Percentiles rank a stretch among this genome's conserved stretches.
Evolutionary conservation across 2,797 vertebrate genomes (phyloP).

Genomic region (Paguma larvata): DNA sequence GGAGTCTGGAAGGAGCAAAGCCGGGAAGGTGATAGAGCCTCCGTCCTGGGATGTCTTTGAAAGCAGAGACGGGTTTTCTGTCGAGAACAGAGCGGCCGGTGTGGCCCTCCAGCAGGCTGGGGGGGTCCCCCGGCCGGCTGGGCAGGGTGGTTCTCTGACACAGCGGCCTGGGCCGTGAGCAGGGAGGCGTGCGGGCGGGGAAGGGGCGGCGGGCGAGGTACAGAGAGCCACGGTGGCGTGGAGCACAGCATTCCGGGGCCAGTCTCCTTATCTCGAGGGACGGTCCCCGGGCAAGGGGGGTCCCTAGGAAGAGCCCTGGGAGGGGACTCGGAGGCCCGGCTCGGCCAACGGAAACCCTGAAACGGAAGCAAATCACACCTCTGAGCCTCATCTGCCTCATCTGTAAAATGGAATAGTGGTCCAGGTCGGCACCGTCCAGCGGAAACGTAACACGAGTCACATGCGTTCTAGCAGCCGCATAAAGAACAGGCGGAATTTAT

Average conservation of each 20-base stretch:
- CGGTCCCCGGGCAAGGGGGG: fast-evolving
- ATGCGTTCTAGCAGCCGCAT: not conserved
- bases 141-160: fast-evolving
- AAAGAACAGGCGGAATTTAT: not conserved
- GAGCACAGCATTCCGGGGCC: not conserved
- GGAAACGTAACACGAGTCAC: fast-evolving
- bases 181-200: fast-evolving
- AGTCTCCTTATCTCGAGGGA: fast-evolving
- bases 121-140: not conserved
- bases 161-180: not conserved
- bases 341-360: fast-evolving
- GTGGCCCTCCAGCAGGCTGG: not conserved
- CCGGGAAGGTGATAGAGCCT: fast-evolving
- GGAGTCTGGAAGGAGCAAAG: not conserved
- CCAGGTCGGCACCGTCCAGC: fast-evolving
- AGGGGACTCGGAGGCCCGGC: not conserved
- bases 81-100: not conserved
- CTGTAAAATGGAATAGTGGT: not conserved
- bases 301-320: not conserved
- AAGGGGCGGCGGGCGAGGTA: fast-evolving
- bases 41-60: not conserved
- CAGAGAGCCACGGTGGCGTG: not conserved
- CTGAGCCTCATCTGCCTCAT: not conserved
- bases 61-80: not conserved
- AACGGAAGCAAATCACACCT: not conserved